Evolutionary conservation across 2,888 invertebrate species (phyloP).

Genomic region (Brachylomia viminalis): DNA sequence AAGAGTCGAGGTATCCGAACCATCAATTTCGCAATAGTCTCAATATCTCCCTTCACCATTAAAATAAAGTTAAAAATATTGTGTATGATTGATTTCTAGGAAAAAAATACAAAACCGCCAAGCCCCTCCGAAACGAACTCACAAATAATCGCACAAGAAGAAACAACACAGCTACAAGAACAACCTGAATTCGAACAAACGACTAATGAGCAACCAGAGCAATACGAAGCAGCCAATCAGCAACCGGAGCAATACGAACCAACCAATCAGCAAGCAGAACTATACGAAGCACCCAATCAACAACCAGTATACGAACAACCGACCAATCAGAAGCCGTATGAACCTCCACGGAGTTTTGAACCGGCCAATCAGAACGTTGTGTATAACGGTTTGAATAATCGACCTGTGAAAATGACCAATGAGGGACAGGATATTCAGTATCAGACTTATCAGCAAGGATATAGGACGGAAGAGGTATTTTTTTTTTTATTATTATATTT

Average conservation of each 20-base stretch:
- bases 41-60: too few relatives aligned
- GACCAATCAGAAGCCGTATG: constrained; percentile 70
- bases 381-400: constrained; percentile 49
- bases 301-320: constrained; percentile 49
- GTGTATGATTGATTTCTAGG: too few relatives aligned
- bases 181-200: constrained; percentile 69
- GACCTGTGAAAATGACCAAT: constrained; percentile 60
- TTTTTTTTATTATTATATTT: not conserved
- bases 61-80: too few relatives aligned
- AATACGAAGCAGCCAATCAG: constrained; percentile 7
- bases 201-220: constrained; percentile 61
- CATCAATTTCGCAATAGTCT: too few relatives aligned
- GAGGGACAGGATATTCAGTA: constrained; percentile 72
- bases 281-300: constrained; percentile 64
- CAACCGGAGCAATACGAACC: constrained; percentile 54
- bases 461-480: constrained; percentile 77
- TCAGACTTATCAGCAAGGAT: constrained; percentile 71
- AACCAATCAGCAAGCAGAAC: constrained; percentile 64
- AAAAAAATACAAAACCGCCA: constrained; percentile 59
- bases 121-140: constrained; percentile 46
- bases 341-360: constrained; percentile 52
- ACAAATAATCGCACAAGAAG: constrained; percentile 39
- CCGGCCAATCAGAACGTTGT: constrained; percentile 63
- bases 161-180: constrained; percentile 19
- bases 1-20: too few relatives aligned